Conservation (phyloP, 2,113 vertebrate genomes). For the Dasyornis broadbenti region DNA sequence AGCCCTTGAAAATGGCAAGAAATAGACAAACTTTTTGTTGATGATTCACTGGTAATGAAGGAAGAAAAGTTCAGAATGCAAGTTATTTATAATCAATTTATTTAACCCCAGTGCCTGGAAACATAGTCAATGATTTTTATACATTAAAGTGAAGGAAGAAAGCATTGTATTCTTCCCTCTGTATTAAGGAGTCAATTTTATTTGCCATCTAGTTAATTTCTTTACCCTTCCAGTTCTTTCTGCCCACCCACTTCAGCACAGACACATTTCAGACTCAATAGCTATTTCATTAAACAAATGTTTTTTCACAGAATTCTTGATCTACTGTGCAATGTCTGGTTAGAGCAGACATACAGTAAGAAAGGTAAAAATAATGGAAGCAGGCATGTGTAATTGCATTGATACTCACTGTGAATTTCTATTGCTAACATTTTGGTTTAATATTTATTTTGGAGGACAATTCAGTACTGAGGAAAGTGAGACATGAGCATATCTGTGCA, state of each 20-base stretch:
- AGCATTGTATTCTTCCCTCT: not conserved
- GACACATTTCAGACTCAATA: not conserved
- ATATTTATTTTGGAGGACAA: not conserved
- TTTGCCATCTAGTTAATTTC: not conserved
- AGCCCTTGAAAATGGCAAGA: not conserved
- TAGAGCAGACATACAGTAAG: not conserved
- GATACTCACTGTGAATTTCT: not conserved
- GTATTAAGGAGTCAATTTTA: not conserved
- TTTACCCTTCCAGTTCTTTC: not conserved
- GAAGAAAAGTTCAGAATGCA: not conserved
- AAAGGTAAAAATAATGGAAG: not conserved
- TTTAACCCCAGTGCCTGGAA: not conserved
- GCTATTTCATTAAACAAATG: not conserved
- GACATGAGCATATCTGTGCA: not conserved
- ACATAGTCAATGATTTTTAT: not conserved
- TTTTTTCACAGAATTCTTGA: not conserved
- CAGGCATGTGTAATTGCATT: not conserved
- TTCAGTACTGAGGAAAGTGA: not conserved
- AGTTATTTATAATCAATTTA: not conserved
- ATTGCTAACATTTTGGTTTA: not conserved
- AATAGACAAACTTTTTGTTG: not conserved
- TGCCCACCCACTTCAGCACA: not conserved
- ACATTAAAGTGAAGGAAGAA: not conserved
- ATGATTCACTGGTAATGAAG: not conserved
- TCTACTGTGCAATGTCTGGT: not conserved